Base-by-base conservation (phyloP, 2,888 invertebrate species). In the Drosophila anceps region DNA sequence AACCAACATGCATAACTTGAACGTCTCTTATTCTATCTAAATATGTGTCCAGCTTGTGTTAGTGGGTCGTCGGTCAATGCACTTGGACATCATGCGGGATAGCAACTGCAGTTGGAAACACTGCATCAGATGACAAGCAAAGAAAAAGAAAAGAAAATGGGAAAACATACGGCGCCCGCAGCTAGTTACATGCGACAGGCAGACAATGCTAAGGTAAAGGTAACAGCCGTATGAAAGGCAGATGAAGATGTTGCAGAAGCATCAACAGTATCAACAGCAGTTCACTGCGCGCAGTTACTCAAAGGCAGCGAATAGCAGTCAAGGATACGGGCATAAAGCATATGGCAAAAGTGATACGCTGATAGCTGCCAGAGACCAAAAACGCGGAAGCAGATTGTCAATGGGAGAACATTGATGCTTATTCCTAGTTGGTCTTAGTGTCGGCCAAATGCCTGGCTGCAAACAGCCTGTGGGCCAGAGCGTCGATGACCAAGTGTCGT, bases 321-420 rank as follows among this genome's bases (percentile, higher is more conserved):
- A 51, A 41, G 27, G 44, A 63, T 50, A 41, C 18, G 33, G 50
- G 33, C 44, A 55, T 50, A 24, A 61, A 50, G 48, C 39, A 60
- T 35, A 50, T 39, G n/a, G 31, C 10, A 13, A 54, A 54, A 41
- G 33, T 69, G 15, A 60, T 31, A 41, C 68, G 20, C 44, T 58
- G 69, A 62, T 35, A 43, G 33, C 43, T 60, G 61, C 8, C 29
- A 58, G 63, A 65, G 59, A 57, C 50, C 33, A 70, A 68, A 71
- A 75, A 75, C 79, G 77, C 86, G 86, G 88, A 86, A 86, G 86
- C 84, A 84, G 76, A 73, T 85, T 84, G 86, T 83, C 83, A 79
- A 79, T 85, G 83, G 61, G 64, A 74, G 74, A 69, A 76, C 76
- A 79, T 81, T 75, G 76, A 70, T 75, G 80, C 78, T 76, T 82